Evolutionary conservation across 2,888 invertebrate genomes (phyloP), one percentile per base, ranked within the genome.

Genomic region (Anorthoa munda): DNA sequence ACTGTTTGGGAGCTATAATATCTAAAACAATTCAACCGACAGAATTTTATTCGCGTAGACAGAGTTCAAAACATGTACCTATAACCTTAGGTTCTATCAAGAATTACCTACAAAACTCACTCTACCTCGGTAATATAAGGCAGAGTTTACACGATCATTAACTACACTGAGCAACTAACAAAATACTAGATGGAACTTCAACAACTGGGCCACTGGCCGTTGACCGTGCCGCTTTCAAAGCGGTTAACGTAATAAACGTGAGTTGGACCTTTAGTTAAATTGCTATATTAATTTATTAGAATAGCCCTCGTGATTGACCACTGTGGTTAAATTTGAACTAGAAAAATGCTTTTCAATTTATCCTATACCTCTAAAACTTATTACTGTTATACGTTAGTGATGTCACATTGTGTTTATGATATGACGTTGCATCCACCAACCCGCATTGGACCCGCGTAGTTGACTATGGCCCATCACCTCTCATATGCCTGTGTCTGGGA

Each of bases 191-290:
- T 51, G 46, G 69, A 75, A 83, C 72, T 85, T 66, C 58, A 66
- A 56, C 76, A 85, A 85, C 76, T 83, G 63, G 79, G 81, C 71
- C 80, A 80, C 80, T 77, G 82, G 70, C 81, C 78, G 72, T 68
- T 77, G 82, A 72, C 81, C 79, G 72, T 68, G 60, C 46, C 55
- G 64, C 67, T 61, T 71, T 75, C 66, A 51, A 75, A 81, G 59
- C 77, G 79, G 84, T 85, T 82, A 88, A 86, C 80, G 79, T 86
- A 76, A 88, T 87, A 70, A 83, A 82, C 75, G 80, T 76, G 75
- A 85, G 80, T 86, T 85, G 68, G 79, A 77, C 74, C 63, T 74
- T 66, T 67, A 85, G 86, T 86, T 85, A 72, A 77, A 86, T 85
- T 83, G 84, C 70, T 82, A 75, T 85, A 86, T 79, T 86, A 85